Conservation (phyloP, 2,113 vertebrate species). For the Protobothrops flavoviridis region DNA sequence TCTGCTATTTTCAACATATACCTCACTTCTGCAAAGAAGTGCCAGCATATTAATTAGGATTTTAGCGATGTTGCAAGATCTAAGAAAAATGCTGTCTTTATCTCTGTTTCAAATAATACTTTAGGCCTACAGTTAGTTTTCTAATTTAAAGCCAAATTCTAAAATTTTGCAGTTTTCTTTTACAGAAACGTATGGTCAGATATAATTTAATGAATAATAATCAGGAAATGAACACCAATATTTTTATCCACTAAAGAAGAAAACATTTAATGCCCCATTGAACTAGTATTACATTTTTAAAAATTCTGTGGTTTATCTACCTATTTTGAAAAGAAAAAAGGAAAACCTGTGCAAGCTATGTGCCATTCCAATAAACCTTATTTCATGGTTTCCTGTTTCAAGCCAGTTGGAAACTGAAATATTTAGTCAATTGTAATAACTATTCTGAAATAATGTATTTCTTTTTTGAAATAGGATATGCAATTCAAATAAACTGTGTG, state of each 20-base stretch:
- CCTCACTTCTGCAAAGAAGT: background rate
- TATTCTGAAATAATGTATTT: background rate
- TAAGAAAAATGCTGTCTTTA: conserved; percentile 2
- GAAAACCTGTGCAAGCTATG: background rate
- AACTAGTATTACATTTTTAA: background rate
- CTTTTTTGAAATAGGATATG: background rate
- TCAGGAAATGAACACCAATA: conserved; percentile 20
- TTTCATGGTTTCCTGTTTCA: background rate
- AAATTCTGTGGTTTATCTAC: background rate
- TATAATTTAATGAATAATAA: conserved; percentile 22
- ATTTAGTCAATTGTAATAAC: background rate
- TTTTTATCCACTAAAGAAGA: conserved; percentile 30
- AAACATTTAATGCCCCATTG: conserved; percentile 4
- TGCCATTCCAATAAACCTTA: background rate
- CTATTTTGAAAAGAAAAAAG: background rate
- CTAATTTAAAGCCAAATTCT: background rate
- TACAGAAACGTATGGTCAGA: background rate
- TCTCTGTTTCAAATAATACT: conserved; percentile 14
- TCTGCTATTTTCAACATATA: background rate
- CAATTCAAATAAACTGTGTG: background rate
- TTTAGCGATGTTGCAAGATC: background rate
- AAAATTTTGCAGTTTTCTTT: background rate
- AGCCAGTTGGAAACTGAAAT: background rate
- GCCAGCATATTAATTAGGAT: conserved; percentile 23
- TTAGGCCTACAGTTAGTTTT: accelerated